These are phyloP conservation scores for Linyphia triangularis DNA, from an alignment of 2,888 invertebrate species.

Conservation along the genomic window DNA sequence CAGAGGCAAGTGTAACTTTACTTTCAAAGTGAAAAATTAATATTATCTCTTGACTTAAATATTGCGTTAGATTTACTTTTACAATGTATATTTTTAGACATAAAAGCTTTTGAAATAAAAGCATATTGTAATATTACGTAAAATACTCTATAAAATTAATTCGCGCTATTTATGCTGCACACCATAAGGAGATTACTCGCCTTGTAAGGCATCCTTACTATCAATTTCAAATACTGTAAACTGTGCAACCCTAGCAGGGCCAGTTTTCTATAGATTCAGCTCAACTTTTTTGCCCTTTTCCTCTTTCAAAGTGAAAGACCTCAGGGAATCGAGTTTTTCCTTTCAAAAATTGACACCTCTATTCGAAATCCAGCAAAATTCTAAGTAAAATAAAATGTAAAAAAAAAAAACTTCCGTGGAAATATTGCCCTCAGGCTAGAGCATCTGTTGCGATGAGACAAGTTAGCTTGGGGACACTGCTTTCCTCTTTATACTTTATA, in stretches of 20 bases:
- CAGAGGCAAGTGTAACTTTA: no score
- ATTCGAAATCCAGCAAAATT: conserved; percentile 47
- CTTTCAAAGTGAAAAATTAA: no score
- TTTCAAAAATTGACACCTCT: conserved; percentile 72
- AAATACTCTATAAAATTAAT: background rate
- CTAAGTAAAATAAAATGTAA: conserved; percentile 20
- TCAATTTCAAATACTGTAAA: background rate
- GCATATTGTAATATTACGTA: background rate
- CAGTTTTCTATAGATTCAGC: conserved; percentile 51
- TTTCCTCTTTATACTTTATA: conserved; percentile 23
- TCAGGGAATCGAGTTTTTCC: conserved; percentile 52
- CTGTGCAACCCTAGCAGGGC: conserved; percentile 26
- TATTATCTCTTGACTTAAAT: no score
- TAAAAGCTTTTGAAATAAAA: background rate
- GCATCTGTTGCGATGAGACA: conserved; percentile 34
- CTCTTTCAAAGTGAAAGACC: conserved; percentile 50
- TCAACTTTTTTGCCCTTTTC: conserved; percentile 69
- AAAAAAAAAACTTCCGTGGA: conserved; percentile 25
- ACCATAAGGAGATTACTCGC: background rate
- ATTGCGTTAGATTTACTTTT: no score
- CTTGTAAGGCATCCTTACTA: background rate
- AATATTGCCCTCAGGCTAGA: conserved; percentile 54
- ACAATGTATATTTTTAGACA: no score
- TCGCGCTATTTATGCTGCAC: no score
- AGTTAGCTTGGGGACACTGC: conserved; percentile 12